phyloP scores from a whole-genome alignment of 2,888 invertebrate genomes.

The Pandemis heparana region DNA sequence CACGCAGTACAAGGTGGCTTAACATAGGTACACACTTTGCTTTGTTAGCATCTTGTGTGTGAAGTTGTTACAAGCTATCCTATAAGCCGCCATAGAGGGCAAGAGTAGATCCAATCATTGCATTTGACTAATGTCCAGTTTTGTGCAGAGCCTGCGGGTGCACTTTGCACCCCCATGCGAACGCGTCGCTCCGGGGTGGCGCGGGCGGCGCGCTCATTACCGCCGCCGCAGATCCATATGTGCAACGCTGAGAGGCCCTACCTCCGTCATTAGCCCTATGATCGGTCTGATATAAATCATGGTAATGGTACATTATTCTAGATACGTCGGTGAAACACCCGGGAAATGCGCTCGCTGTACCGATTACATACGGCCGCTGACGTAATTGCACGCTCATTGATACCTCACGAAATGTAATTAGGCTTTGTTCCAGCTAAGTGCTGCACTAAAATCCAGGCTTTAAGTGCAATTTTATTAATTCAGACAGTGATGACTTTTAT shows the following conservation, averaged over 20 bases:
- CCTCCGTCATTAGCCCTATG: constrained; percentile 78
- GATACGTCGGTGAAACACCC: constrained; percentile 78
- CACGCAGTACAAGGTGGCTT: no score
- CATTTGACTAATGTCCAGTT: constrained; percentile 19
- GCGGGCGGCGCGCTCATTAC: constrained; percentile 58
- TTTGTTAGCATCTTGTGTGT: no score
- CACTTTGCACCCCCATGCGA: constrained; percentile 50
- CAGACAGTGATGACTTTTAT: constrained; percentile 64
- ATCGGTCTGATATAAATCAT: constrained; percentile 82
- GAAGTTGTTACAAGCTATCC: not conserved
- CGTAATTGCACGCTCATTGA: constrained; percentile 82
- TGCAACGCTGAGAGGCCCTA: constrained; percentile 65
- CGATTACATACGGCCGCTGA: constrained; percentile 76
- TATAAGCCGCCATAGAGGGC: not conserved
- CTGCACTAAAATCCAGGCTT: constrained; percentile 64
- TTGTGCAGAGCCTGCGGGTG: constrained; percentile 46
- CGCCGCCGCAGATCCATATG: constrained; percentile 64
- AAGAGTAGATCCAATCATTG: constrained; percentile 6
- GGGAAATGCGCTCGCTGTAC: constrained; percentile 75
- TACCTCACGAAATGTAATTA: constrained; percentile 82
- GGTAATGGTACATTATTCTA: constrained; percentile 83
- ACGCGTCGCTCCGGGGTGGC: constrained; percentile 53
- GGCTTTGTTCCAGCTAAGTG: constrained; percentile 76
- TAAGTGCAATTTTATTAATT: constrained; percentile 73
- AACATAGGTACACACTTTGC: no score